Percentiles rank a stretch among this genome's conserved stretches.
phyloP scores from a whole-genome alignment of 2,113 vertebrate species.

The Chiloscyllium plagiosum region DNA sequence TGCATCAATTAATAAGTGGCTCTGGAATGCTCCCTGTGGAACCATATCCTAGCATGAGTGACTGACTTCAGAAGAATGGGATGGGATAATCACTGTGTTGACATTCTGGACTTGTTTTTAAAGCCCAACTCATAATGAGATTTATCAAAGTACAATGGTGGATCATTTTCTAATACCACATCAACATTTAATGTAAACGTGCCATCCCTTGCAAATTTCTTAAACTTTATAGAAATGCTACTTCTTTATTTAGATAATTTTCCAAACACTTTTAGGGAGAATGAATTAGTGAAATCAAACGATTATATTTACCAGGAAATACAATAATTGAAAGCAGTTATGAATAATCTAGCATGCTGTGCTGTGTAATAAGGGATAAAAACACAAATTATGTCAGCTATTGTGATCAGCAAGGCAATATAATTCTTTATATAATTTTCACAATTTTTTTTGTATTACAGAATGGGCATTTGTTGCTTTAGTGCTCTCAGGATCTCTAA shows the following conservation, averaged over 20 bases:
- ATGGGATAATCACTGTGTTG: neutral
- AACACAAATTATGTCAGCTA: neutral
- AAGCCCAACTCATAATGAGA: neutral
- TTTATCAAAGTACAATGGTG: neutral
- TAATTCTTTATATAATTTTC: neutral
- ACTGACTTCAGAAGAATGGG: neutral
- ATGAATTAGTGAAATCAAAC: neutral
- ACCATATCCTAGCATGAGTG: neutral
- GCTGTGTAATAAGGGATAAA: neutral
- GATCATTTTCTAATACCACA: neutral
- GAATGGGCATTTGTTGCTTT: constrained; percentile 93
- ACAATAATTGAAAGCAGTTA: neutral
- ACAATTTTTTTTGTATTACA: constrained; percentile 48
- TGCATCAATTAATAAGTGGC: neutral
- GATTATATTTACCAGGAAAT: neutral
- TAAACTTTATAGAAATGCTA: neutral
- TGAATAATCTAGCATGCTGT: neutral
- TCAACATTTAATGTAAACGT: neutral
- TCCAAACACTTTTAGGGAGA: neutral
- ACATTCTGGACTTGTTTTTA: neutral
- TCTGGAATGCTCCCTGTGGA: neutral
- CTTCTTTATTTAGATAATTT: neutral
- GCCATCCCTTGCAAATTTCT: neutral
- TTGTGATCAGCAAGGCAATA: neutral
- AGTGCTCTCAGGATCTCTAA: constrained; percentile 73